phyloP scores from a whole-genome alignment of 2,797 vertebrate species.

The Sciaenops ocellatus region DNA sequence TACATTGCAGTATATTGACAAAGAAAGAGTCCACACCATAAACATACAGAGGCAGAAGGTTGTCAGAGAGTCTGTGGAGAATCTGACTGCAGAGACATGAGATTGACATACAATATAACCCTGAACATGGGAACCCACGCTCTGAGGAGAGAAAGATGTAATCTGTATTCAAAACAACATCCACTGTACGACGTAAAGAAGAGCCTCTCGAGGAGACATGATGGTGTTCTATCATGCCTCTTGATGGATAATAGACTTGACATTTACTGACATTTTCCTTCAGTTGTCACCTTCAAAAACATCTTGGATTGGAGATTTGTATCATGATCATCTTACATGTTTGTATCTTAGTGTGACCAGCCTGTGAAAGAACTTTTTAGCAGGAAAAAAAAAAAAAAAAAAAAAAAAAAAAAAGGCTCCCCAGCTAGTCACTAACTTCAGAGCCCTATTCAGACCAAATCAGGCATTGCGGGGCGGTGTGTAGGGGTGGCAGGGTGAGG shows the following conservation, averaged over 20 bases:
- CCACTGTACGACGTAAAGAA: neutral
- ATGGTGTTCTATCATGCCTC: neutral
- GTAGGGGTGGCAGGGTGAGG: too few relatives aligned
- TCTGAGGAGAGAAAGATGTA: neutral
- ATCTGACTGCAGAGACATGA: neutral
- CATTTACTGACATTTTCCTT: slow-evolving; percentile 36
- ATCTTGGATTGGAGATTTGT: neutral
- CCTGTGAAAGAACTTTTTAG: neutral
- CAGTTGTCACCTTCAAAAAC: slow-evolving; percentile 8
- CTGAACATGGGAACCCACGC: neutral
- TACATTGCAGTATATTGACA: slow-evolving; percentile 13
- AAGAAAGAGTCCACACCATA: neutral
- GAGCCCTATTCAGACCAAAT: too few relatives aligned
- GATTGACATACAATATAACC: slow-evolving; percentile 1
- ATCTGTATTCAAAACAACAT: slow-evolving; percentile 9
- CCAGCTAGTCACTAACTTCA: too few relatives aligned
- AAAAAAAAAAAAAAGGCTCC: too few relatives aligned
- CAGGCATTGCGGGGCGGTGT: too few relatives aligned
- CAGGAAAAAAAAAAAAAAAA: too few relatives aligned
- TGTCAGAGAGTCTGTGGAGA: neutral
- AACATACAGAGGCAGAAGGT: neutral
- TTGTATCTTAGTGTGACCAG: neutral
- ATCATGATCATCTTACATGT: neutral
- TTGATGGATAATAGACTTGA: slow-evolving; percentile 17
- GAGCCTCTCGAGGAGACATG: neutral